Percentiles rank a stretch among this genome's conserved stretches.
Conservation (phyloP, 2,797 vertebrate species). For the Numenius phaeopus region DNA sequence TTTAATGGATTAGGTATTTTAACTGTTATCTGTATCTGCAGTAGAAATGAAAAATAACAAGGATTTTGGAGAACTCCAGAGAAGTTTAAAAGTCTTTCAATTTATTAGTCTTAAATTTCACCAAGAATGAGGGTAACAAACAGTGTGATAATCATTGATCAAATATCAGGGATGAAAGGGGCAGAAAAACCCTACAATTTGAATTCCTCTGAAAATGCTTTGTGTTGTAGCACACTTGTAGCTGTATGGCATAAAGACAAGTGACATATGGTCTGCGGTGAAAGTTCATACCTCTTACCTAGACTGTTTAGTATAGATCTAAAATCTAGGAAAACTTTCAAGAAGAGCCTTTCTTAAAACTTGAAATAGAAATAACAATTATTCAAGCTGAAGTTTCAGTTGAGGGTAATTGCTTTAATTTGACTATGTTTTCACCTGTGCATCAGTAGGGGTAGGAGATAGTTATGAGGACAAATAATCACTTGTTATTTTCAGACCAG, state of each 20-base stretch:
- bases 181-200: fast-evolving
- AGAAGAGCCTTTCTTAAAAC: background rate
- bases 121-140: background rate
- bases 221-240: background rate
- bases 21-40: background rate
- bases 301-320: background rate
- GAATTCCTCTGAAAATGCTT: background rate
- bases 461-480: background rate
- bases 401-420: background rate
- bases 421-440: background rate
- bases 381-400: background rate
- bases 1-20: background rate
- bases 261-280: background rate
- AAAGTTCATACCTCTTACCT: background rate
- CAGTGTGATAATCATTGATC: background rate
- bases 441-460: background rate
- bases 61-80: background rate
- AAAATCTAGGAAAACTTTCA: background rate
- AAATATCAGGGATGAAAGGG: background rate
- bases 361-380: background rate
- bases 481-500: background rate
- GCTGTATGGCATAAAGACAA: background rate
- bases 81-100: background rate
- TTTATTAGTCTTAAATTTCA: background rate
- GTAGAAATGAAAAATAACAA: background rate